phyloP scores from a whole-genome alignment of 2,113 vertebrate genomes.

The Chionodraco myersi region DNA sequence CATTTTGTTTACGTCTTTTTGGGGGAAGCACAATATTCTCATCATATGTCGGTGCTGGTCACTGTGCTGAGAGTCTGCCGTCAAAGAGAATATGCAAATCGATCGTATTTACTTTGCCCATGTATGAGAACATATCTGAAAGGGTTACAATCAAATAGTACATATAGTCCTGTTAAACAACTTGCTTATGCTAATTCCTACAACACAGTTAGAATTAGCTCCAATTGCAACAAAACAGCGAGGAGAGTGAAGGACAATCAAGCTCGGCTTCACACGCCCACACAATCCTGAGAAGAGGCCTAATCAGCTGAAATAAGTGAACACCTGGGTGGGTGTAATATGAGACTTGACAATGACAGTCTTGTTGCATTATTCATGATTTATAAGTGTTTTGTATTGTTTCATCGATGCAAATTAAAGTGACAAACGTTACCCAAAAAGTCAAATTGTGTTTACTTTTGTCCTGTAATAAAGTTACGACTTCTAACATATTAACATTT shows the following conservation, averaged over 20 bases:
- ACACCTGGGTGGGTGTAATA: slow-evolving; percentile 17
- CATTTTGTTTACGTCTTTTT: background rate
- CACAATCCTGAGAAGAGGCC: slow-evolving; percentile 10
- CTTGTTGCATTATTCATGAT: slow-evolving; percentile 24
- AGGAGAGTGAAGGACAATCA: slow-evolving; percentile 13
- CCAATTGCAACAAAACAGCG: background rate
- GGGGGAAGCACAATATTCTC: background rate
- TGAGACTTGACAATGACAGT: background rate
- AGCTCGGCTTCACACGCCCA: background rate
- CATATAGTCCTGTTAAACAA: no score
- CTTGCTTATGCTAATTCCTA: background rate
- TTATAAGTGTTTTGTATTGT: background rate
- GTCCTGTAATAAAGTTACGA: background rate
- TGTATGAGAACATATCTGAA: background rate
- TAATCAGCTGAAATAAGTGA: slow-evolving; percentile 13
- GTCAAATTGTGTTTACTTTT: background rate
- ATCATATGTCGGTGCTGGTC: background rate
- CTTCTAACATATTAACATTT: no score
- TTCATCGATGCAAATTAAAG: background rate
- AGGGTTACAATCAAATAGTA: background rate
- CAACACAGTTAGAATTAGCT: slow-evolving; percentile 7
- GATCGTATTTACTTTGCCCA: background rate
- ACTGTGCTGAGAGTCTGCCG: background rate
- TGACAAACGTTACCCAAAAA: background rate
- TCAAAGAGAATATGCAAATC: background rate